Evolutionary conservation across 2,113 vertebrate genomes (phyloP).

Genomic region (Columbina picui): DNA sequence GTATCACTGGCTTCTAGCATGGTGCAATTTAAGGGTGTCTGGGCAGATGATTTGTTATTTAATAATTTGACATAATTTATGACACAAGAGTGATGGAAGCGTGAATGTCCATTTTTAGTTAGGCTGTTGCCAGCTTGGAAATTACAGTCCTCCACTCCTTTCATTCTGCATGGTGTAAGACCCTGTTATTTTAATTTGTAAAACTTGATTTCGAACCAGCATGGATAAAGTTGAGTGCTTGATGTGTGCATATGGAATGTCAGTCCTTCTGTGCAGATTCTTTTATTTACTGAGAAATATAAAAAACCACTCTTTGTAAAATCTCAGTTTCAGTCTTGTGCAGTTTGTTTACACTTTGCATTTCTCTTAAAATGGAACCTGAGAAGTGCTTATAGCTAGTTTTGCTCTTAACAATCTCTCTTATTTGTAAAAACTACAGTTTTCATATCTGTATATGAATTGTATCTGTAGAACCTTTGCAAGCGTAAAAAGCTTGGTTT

Average conservation of each 20-base stretch:
- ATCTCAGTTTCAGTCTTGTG: not conserved
- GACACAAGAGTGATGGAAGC: not conserved
- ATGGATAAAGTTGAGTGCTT: not conserved
- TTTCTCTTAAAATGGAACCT: not conserved
- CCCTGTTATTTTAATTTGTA: not conserved
- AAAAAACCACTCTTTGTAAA: not conserved
- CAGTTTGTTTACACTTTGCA: not conserved
- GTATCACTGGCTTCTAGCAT: not conserved
- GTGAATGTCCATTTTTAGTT: not conserved
- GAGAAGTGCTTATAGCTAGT: not conserved
- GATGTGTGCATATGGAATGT: not conserved
- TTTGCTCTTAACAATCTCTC: not conserved
- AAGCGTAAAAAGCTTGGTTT: not conserved
- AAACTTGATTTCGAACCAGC: not conserved
- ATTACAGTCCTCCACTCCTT: not conserved
- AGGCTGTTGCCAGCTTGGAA: not conserved
- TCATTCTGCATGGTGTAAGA: not conserved
- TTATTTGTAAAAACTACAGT: not conserved
- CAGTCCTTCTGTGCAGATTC: not conserved
- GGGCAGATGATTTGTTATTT: not conserved
- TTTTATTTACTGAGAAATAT: not conserved
- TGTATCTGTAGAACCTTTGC: not conserved
- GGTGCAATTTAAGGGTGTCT: not conserved
- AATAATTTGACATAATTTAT: not conserved
- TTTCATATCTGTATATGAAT: not conserved